Conservation (phyloP, 2,113 vertebrate genomes). For the Embiotoca jacksoni region DNA sequence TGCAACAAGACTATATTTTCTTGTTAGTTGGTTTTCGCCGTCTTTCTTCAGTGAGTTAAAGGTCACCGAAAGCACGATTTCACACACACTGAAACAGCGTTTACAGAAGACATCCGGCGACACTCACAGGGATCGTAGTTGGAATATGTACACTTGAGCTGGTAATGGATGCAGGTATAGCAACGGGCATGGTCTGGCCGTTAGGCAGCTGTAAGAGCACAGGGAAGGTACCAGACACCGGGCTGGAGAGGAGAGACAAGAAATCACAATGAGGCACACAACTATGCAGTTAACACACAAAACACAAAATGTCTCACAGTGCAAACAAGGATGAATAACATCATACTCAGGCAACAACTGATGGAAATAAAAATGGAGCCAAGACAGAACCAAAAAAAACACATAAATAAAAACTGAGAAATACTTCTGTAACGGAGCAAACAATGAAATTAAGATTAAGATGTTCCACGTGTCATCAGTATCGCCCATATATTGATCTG, state of each 20-base stretch:
- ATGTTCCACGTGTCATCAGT: constrained; percentile 45
- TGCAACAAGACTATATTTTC: not conserved
- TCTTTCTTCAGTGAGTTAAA: constrained; percentile 1
- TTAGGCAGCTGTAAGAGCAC: constrained; percentile 98
- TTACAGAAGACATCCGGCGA: not conserved
- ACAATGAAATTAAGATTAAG: constrained; percentile 2
- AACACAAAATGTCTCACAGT: constrained; percentile 7
- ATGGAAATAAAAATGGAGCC: constrained; percentile 32
- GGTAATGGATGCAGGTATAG: constrained; percentile 97
- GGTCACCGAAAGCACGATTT: too few relatives aligned
- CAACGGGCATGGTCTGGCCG: constrained; percentile 98
- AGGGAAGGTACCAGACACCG: constrained; percentile 96
- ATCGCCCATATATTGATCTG: constrained; percentile 42
- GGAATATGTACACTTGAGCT: constrained; percentile 98
- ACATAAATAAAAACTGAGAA: constrained; percentile 7
- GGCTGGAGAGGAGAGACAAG: constrained; percentile 88
- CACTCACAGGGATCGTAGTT: constrained; percentile 96
- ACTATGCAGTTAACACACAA: constrained; percentile 2
- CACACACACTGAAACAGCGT: constrained; percentile 1
- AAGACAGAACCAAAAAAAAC: constrained; percentile 30
- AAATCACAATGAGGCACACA: constrained; percentile 45
- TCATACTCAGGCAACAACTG: constrained; percentile 45
- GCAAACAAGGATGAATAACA: constrained; percentile 15
- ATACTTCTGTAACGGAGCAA: constrained; percentile 22
- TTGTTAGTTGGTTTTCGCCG: not conserved